phyloP scores from a whole-genome alignment of 2,888 invertebrate species.

The Caenorhabditis virilis region DNA sequence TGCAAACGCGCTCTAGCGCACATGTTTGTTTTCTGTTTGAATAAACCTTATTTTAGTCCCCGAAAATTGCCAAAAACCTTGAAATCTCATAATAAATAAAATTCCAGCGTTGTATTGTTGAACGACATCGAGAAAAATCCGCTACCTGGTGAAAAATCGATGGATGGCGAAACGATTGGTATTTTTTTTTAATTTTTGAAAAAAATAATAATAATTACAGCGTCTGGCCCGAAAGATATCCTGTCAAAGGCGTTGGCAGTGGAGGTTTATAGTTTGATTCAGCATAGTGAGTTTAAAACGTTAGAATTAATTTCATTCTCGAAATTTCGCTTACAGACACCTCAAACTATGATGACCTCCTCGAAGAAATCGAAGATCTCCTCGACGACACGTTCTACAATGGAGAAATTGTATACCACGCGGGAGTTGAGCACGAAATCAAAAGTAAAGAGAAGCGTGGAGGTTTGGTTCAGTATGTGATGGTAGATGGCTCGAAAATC shows the following conservation, averaged over 20 bases:
- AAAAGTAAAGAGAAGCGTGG: slow-evolving; percentile 18
- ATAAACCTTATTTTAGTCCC: too few relatives aligned
- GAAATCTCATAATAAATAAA: not conserved
- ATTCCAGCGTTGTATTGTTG: slow-evolving; percentile 5
- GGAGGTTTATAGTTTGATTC: slow-evolving; percentile 22
- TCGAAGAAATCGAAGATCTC: slow-evolving; percentile 27
- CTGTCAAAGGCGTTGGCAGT: slow-evolving; percentile 4
- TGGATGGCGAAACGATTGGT: slow-evolving; percentile 2
- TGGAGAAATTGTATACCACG: slow-evolving; percentile 8
- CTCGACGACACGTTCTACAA: slow-evolving; percentile 19
- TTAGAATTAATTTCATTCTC: too few relatives aligned
- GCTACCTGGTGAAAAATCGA: not conserved
- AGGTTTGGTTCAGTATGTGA: slow-evolving; percentile 17
- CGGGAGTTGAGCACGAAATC: slow-evolving; percentile 19
- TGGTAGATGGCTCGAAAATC: slow-evolving; percentile 28
- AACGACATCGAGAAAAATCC: not conserved
- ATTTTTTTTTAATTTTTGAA: not conserved
- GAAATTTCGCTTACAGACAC: slow-evolving; percentile 10
- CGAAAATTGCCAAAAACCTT: too few relatives aligned
- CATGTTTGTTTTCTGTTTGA: not conserved
- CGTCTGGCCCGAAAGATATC: slow-evolving; percentile 13
- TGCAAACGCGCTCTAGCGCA: slow-evolving; percentile 19
- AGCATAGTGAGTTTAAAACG: slow-evolving; percentile 31
- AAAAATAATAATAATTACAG: too few relatives aligned
- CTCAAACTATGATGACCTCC: slow-evolving; percentile 11